Evolutionary conservation across 2,797 vertebrate genomes (phyloP), one percentile per base, ranked within the genome.

Genomic region (Mormyrops attenuatus): DNA sequence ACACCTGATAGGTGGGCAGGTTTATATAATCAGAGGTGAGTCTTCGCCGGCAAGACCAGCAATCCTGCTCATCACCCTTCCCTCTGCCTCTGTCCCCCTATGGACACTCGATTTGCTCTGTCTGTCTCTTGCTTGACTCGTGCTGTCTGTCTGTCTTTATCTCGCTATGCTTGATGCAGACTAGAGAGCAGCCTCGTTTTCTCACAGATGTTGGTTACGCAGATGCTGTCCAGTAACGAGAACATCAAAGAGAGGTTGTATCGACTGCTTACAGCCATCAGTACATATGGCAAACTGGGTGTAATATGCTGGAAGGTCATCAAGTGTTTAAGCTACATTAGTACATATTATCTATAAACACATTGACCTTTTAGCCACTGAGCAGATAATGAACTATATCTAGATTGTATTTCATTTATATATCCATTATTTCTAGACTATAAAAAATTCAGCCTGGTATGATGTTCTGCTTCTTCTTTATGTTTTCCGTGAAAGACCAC

Each of bases 11-110:
- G 98, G 98, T 97, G 98, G 98, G 96, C 98, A 99, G 97, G 98
- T 99, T 98, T 99, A 99, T 98, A 99, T 99, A 95, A 99, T 99
- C 96, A 96, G 98, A 99, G 98, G 98, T 99, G 97, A 99, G 98
- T 99, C 94, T 95, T 93, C 94, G 92, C 88, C 26, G 9, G 8
- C 69, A 11, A 50, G 41, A 85, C 49, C 44, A 2, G 9, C n/a
- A 22, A 26, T 52, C n/a, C 41, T 50, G n/a, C 47, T 85, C 41
- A 26, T 85, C 49, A 30, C 22, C 3, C 20, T 52, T 52, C 63
- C 7, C 55, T 41, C 11, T 85, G 57, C 30, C 7, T 91, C 69
- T 85, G 80, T 87, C 57, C 63, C 85, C 13, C 63, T 89, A 20
- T 88, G n/a, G 89, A 73, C 44, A 1, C 57, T 77, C 89, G 89